phyloP scores from a whole-genome alignment of 2,797 vertebrate genomes.

The Phoxinus dragarum region DNA sequence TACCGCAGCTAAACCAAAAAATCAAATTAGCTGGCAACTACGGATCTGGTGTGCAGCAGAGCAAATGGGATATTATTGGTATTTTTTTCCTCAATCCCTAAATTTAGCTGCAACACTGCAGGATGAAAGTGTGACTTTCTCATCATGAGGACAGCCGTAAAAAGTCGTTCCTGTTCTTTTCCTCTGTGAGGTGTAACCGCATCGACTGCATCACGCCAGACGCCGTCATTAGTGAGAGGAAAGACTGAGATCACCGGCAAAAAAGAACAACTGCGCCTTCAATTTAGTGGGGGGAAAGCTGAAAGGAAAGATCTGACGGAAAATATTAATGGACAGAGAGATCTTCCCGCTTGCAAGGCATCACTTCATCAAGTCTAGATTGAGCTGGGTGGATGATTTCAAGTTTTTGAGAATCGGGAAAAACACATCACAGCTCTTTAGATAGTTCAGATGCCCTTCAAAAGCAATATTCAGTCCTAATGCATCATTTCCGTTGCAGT shows the following conservation, averaged over 20 bases:
- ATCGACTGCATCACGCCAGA: slow-evolving; percentile 35
- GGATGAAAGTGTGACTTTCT: slow-evolving; percentile 37
- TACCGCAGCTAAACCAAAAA: neutral
- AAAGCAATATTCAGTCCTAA: slow-evolving; percentile 28
- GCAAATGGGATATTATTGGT: neutral
- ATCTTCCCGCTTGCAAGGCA: slow-evolving; percentile 48
- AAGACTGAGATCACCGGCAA: slow-evolving; percentile 65
- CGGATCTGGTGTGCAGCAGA: neutral
- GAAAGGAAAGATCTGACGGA: slow-evolving; percentile 57
- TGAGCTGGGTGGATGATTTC: slow-evolving; percentile 67
- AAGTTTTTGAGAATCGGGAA: slow-evolving; percentile 66
- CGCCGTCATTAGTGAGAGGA: slow-evolving; percentile 52
- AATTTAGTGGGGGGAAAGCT: slow-evolving; percentile 59
- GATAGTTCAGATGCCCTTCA: slow-evolving; percentile 64
- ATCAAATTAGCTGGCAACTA: neutral
- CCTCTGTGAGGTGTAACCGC: slow-evolving; percentile 31
- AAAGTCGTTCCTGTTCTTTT: slow-evolving; percentile 22
- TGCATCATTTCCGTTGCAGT: neutral
- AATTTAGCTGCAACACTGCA: slow-evolving; percentile 24
- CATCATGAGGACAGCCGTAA: slow-evolving; percentile 18
- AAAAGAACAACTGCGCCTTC: slow-evolving; percentile 72
- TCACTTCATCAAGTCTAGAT: slow-evolving; percentile 70
- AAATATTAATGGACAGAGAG: slow-evolving; percentile 60
- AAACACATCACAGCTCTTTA: slow-evolving; percentile 66
- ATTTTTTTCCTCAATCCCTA: slow-evolving; percentile 15